Conservation (phyloP, 1,140 invertebrate genomes). For the Trichomalopsis sarcophagae region DNA sequence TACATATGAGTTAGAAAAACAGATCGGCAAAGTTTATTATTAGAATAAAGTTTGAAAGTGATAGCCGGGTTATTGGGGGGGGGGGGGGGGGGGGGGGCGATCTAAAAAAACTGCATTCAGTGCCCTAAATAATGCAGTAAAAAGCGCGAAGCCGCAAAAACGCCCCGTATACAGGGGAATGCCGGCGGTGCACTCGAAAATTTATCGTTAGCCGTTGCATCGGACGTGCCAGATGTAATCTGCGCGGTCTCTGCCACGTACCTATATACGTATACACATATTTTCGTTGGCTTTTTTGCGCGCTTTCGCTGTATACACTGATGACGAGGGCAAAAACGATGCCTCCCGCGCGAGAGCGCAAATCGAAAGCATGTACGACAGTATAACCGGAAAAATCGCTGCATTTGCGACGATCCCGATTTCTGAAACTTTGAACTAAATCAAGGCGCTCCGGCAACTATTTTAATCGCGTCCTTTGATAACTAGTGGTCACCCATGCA, state of each 20-base stretch:
- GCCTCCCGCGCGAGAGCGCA: neutral
- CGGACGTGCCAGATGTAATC: constrained; percentile 55
- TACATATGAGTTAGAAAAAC: no score
- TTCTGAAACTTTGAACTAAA: constrained; percentile 20
- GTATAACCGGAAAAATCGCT: no score
- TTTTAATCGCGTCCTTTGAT: constrained; percentile 42
- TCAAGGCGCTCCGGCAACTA: constrained; percentile 17
- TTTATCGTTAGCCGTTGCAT: constrained; percentile 51
- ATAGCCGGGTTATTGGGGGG: no score
- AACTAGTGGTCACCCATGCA: constrained; percentile 41
- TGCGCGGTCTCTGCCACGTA: constrained; percentile 22
- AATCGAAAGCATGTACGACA: no score
- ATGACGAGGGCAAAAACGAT: neutral
- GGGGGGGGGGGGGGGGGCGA: no score
- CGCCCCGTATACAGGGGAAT: constrained; percentile 29
- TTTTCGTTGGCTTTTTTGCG: constrained; percentile 22
- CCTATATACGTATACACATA: constrained; percentile 46
- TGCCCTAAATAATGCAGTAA: neutral
- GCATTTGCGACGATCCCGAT: no score
- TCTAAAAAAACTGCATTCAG: no score
- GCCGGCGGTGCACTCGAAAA: constrained; percentile 46
- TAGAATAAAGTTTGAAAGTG: no score
- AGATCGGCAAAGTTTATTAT: no score
- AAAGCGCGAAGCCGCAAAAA: constrained; percentile 20
- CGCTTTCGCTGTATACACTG: neutral